These are phyloP conservation scores for Euproctis similis DNA, from an alignment of 2,888 invertebrate species.

Conservation along the genomic window DNA sequence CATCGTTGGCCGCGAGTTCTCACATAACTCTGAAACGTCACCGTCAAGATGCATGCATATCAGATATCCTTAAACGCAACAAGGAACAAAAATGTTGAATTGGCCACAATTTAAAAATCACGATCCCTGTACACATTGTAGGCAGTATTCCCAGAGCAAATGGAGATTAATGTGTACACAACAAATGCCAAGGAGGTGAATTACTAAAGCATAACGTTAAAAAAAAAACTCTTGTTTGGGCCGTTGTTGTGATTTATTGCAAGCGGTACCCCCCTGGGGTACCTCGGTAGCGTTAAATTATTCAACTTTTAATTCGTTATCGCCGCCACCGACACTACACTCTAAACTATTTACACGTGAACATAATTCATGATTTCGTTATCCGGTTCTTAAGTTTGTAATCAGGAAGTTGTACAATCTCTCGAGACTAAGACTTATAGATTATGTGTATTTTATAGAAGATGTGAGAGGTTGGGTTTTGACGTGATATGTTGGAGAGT, in stretches of 20 bases:
- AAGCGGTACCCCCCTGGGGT: conserved; percentile 42
- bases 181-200: conserved; percentile 57
- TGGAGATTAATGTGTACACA: conserved; percentile 52
- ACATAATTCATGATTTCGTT: conserved; percentile 58
- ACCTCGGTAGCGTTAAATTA: conserved; percentile 63
- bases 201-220: conserved; percentile 65
- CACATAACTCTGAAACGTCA: conserved; percentile 55
- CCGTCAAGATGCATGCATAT: conserved; percentile 37
- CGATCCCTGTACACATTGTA: conserved; percentile 47
- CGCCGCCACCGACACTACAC: conserved; percentile 56
- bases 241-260: conserved; percentile 65
- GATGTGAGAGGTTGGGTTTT: too few species aligned
- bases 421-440: too few species aligned
- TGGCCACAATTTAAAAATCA: conserved; percentile 50
- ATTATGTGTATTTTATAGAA: too few species aligned
- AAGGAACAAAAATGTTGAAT: conserved; percentile 52
- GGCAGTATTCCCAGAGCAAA: conserved; percentile 47
- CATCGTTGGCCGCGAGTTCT: conserved; percentile 35
- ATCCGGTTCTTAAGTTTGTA: too few species aligned
- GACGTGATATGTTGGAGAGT: too few species aligned
- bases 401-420: too few species aligned
- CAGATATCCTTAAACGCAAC: conserved; percentile 46
- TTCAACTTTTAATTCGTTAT: conserved; percentile 74
- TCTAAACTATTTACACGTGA: conserved; percentile 64
- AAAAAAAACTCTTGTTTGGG: conserved; percentile 60